A percentile compares a stretch with the other conserved stretches of the same genome.
Conservation (phyloP, 2,888 invertebrate species). For the Orgyia antiqua region DNA sequence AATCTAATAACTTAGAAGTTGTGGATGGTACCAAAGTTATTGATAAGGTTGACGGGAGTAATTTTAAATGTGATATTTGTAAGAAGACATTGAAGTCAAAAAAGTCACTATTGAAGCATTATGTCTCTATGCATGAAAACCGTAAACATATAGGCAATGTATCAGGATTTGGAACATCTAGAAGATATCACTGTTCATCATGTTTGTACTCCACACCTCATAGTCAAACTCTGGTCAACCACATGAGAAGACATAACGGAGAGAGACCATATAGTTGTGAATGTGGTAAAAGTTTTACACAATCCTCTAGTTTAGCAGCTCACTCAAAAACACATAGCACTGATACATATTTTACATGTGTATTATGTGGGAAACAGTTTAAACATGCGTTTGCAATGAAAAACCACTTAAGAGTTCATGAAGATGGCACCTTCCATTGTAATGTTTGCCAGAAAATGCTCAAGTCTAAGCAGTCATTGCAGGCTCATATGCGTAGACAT, state of each 20-base stretch:
- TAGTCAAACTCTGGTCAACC: conserved; percentile 67
- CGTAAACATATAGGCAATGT: conserved; percentile 53
- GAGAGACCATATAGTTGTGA: conserved; percentile 63
- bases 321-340: conserved; percentile 63
- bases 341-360: conserved; percentile 55
- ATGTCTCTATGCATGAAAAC: conserved; percentile 55
- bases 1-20: background rate
- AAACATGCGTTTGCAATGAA: conserved; percentile 65
- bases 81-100: conserved; percentile 50
- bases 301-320: conserved; percentile 59
- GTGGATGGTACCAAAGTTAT: background rate
- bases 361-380: conserved; percentile 68
- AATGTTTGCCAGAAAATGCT: conserved; percentile 58
- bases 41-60: background rate
- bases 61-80: conserved; percentile 43
- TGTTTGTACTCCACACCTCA: conserved; percentile 64
- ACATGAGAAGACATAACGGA: conserved; percentile 64
- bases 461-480: conserved; percentile 57
- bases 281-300: conserved; percentile 67
- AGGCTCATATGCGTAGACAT: conserved; percentile 62
- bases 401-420: conserved; percentile 60
- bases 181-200: conserved; percentile 60
- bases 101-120: conserved; percentile 50
- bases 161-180: conserved; percentile 52
- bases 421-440: conserved; percentile 49